Evolutionary conservation across 2,113 vertebrate genomes (phyloP), one percentile per base, ranked within the genome.

Genomic region (Tricholaema leucomelas): DNA sequence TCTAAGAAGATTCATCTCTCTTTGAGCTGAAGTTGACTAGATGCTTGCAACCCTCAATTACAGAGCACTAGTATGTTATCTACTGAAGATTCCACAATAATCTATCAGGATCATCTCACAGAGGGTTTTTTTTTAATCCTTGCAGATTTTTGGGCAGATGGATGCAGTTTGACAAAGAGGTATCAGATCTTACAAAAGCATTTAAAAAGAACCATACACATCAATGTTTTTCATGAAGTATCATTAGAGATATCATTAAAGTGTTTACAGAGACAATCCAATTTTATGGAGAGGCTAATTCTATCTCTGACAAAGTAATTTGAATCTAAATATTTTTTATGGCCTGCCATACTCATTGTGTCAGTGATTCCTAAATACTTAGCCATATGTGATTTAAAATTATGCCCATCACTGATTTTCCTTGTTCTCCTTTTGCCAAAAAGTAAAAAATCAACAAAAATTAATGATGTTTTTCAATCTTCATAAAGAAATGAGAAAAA

Each of bases 281-380:
- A 46, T 88, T 89, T 93, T 80, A 38, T 72, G 15, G 27, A 92
- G 67, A 94, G 56, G 24, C 28, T 91, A 92, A 96, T 95, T 96
- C 72, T 72, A 35, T 64, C 58, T 85, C 38, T 85, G 74, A 93
- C 15, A 81, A 92, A 76, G 91, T 92, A 58, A 90, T 92, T 94
- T 92, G 40, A 92, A 93, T 89, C 82, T 93, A 92, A 97, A 91
- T 96, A 95, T 86, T 92, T 93, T 96, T 95, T 66, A 88, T 44
- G 96, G 55, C 35, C 36, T 93, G 38, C 20, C 24, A 42, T 64
- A 63, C 15, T 86, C 58, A 28, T 85, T 84, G 78, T 96, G 65
- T 42, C 38, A 76, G 27, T 70, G 67, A 94, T 76, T 96, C 38
- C 66, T 84, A 93, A 96, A 91, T 92, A 93, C 64, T 95, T 93